Conservation (phyloP, 2,797 vertebrate genomes). For the Acrossocheilus wenchowensis region DNA sequence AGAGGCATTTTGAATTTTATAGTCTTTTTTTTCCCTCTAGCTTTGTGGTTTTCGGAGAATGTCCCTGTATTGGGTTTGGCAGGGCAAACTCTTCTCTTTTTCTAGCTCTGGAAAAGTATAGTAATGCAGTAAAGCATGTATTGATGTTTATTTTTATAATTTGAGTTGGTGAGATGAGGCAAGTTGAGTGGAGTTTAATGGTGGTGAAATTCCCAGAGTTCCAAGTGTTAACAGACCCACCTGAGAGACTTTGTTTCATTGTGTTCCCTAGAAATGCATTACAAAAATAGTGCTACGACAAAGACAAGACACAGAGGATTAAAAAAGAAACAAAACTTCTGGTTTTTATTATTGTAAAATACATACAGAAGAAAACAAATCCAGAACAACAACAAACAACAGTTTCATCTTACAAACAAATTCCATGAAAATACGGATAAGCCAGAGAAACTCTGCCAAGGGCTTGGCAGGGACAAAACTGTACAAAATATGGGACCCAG, state of each 20-base stretch:
- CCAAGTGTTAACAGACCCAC: slow-evolving; percentile 26
- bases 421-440: slow-evolving; percentile 56
- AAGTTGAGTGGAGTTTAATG: slow-evolving; percentile 30
- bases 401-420: slow-evolving; percentile 60
- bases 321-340: slow-evolving; percentile 67
- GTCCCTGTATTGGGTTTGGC: slow-evolving; percentile 63
- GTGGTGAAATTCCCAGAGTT: slow-evolving; percentile 11
- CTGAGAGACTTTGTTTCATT: background rate
- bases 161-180: slow-evolving; percentile 35
- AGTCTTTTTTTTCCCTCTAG: slow-evolving; percentile 43
- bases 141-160: slow-evolving; percentile 63
- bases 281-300: background rate
- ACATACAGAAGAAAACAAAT: slow-evolving; percentile 58
- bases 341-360: slow-evolving; percentile 72
- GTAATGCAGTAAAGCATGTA: slow-evolving; percentile 71
- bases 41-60: slow-evolving; percentile 60
- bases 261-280: background rate
- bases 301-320: slow-evolving; percentile 43
- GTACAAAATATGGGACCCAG: slow-evolving; percentile 59
- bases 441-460: slow-evolving; percentile 42
- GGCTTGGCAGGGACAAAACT: slow-evolving; percentile 56
- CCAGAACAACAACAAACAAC: slow-evolving; percentile 53
- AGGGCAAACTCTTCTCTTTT: slow-evolving; percentile 4
- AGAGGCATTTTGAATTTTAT: slow-evolving; percentile 61
- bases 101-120: slow-evolving; percentile 71